Evolutionary conservation across 2,797 vertebrate genomes (phyloP).

Genomic region (Lophius americanus): DNA sequence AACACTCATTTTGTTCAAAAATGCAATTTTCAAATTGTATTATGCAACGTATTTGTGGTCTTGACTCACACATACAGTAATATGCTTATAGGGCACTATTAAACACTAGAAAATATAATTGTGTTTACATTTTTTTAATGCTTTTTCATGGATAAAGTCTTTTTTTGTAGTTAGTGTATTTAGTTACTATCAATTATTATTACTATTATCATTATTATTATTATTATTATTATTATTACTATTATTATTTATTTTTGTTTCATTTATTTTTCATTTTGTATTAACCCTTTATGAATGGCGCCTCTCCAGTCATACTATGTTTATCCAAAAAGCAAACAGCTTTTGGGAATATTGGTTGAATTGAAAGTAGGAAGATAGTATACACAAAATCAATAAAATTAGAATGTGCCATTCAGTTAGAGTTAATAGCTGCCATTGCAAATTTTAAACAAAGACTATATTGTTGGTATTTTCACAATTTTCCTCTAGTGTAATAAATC

Average conservation of each 20-base stretch:
- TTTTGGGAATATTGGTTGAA: background rate
- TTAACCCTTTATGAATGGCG: background rate
- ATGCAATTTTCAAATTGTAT: too few species aligned
- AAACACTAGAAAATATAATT: too few species aligned
- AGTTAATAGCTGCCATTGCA: conserved; percentile 2
- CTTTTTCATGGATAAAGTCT: background rate
- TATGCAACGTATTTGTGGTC: too few species aligned
- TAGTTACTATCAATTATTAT: background rate
- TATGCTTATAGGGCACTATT: too few species aligned
- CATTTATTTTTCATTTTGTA: background rate
- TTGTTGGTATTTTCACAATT: conserved; percentile 26
- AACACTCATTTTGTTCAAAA: too few species aligned
- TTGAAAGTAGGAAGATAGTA: background rate
- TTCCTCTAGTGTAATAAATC: conserved; percentile 19
- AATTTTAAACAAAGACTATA: conserved; percentile 37
- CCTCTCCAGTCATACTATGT: background rate
- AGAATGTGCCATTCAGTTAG: conserved; percentile 16
- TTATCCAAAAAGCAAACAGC: background rate
- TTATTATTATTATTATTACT: too few species aligned
- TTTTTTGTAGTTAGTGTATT: background rate
- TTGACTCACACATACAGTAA: too few species aligned
- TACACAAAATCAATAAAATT: conserved; percentile 8
- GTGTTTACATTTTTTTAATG: background rate
- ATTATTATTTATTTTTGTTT: background rate
- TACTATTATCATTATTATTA: too few species aligned